phyloP scores from a whole-genome alignment of 2,888 invertebrate genomes.

The Trichogramma evanescens region DNA sequence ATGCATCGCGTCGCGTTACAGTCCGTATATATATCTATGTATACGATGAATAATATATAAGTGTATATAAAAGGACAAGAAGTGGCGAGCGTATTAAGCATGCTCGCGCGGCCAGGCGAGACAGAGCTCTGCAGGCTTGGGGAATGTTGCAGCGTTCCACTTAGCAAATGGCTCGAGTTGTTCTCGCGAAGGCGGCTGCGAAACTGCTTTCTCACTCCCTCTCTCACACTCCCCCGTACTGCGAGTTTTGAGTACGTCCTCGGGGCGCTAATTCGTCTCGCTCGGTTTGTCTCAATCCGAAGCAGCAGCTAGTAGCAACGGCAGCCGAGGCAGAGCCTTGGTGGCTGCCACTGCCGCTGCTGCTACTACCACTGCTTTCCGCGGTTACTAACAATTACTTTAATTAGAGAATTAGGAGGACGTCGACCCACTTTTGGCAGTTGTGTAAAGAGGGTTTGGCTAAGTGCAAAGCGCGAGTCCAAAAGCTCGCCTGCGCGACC shows the following conservation, averaged over 20 bases:
- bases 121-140: no score
- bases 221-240: neutral
- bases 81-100: no score
- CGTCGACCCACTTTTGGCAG: conserved; percentile 3
- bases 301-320: neutral
- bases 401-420: conserved; percentile 28
- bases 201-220: no score
- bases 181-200: no score
- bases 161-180: no score
- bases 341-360: neutral
- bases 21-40: no score
- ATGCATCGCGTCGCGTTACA: neutral
- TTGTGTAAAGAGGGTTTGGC: conserved; percentile 26
- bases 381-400: conserved; percentile 28
- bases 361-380: conserved; percentile 3
- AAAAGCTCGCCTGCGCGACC: conserved; percentile 15
- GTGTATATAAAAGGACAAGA: no score
- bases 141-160: no score
- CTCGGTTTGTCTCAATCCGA: conserved; percentile 11
- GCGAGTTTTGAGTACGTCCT: conserved; percentile 10
- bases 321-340: neutral
- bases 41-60: no score
- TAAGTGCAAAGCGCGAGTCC: conserved; percentile 25
- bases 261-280: conserved; percentile 23
- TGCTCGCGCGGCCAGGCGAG: no score